Conservation (phyloP, 2,888 invertebrate genomes). For the Lymantria monacha region DNA sequence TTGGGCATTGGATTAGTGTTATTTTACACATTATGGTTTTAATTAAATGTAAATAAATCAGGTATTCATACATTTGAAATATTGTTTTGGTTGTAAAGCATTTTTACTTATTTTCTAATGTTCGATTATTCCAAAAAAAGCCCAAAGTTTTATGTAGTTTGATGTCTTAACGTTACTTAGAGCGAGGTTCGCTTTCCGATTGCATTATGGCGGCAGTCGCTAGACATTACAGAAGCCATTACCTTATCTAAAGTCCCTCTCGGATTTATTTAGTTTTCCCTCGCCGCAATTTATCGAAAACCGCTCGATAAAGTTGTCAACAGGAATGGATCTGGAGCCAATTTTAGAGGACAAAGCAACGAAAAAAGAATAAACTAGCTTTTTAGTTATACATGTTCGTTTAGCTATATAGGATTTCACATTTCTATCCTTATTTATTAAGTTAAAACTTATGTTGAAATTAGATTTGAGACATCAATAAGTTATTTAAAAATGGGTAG, state of each 20-base stretch:
- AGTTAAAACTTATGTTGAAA: no score
- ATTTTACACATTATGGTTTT: no score
- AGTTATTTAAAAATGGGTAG: no score
- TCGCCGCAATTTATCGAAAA: constrained; percentile 82
- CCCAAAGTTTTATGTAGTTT: constrained; percentile 22
- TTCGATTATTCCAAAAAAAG: constrained; percentile 7
- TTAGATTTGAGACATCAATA: no score
- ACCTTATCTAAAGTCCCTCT: constrained; percentile 82
- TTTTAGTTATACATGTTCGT: constrained; percentile 53
- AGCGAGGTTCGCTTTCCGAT: constrained; percentile 68
- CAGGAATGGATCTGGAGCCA: constrained; percentile 79
- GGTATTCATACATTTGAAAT: no score
- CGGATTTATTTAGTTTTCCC: constrained; percentile 82
- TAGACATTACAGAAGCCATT: constrained; percentile 80
- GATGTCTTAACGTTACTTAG: constrained; percentile 40
- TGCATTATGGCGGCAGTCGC: constrained; percentile 76
- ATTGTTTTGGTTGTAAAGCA: no score
- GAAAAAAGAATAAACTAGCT: constrained; percentile 63
- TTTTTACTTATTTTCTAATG: no score
- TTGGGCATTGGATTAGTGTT: no score
- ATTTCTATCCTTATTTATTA: constrained; percentile 18
- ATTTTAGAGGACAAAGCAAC: constrained; percentile 69
- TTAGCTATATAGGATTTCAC: constrained; percentile 37
- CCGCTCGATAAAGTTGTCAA: constrained; percentile 82
- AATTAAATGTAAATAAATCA: no score